Evolutionary conservation across 1,140 invertebrate species (phyloP).

Genomic region (Microplitis demolitor): DNA sequence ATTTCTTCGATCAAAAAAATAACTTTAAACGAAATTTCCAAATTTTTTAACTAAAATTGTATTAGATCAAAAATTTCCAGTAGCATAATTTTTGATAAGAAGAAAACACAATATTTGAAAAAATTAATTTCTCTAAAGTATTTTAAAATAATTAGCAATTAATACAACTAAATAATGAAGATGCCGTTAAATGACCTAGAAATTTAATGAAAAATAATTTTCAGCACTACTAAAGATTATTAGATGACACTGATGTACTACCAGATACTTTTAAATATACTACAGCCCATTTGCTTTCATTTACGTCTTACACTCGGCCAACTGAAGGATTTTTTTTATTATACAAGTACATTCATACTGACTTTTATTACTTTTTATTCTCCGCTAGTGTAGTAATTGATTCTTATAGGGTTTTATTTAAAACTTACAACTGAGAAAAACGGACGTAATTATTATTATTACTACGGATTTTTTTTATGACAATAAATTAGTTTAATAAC

Average conservation of each 20-base stretch:
- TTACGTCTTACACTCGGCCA: background rate
- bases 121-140: background rate
- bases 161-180: background rate
- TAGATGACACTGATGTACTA: background rate
- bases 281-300: constrained; percentile 16
- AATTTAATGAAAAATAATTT: background rate
- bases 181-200: background rate
- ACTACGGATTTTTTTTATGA: too few species aligned
- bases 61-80: too few species aligned
- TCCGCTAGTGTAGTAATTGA: background rate
- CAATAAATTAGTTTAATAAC: too few species aligned
- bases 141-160: background rate
- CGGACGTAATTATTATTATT: too few species aligned
- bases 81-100: too few species aligned
- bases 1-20: too few species aligned
- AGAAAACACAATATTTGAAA: too few species aligned
- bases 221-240: background rate
- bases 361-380: constrained; percentile 6
- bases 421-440: background rate
- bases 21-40: too few species aligned
- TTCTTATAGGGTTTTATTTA: background rate
- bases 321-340: constrained; percentile 4
- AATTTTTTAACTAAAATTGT: too few species aligned
- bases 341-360: background rate
- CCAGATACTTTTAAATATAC: background rate